phyloP scores from a whole-genome alignment of 1,140 invertebrate genomes.

The Philotrypesis tridentata region DNA sequence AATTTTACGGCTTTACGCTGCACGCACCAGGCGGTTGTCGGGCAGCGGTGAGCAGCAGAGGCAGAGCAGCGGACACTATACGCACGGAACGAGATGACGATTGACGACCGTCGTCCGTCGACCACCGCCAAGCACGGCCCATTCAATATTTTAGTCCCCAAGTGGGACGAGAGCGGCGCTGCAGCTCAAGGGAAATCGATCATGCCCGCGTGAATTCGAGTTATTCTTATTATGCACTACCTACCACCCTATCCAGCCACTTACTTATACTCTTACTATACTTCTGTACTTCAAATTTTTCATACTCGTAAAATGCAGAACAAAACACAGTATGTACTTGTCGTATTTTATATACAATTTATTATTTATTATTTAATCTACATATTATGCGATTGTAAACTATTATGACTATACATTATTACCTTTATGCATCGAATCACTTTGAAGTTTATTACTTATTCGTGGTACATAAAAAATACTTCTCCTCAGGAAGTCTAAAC shows the following conservation, averaged over 20 bases:
- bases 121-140: neutral
- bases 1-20: neutral
- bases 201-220: neutral
- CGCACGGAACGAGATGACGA: neutral
- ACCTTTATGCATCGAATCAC: constrained; percentile 21
- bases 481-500: neutral
- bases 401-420: constrained; percentile 34
- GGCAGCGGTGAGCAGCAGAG: too few relatives aligned
- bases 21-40: too few relatives aligned
- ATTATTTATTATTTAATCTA: constrained; percentile 40
- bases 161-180: neutral
- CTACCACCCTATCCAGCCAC: too few relatives aligned
- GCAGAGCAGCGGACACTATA: neutral
- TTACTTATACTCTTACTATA: too few relatives aligned
- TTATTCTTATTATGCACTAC: too few relatives aligned
- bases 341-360: constrained; percentile 46
- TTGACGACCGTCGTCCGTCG: too few relatives aligned
- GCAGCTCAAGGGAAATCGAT: neutral
- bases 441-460: constrained; percentile 28
- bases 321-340: too few relatives aligned
- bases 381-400: constrained; percentile 25
- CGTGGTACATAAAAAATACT: constrained; percentile 39
- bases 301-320: too few relatives aligned
- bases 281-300: too few relatives aligned
- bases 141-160: constrained; percentile 44